Percentiles rank a stretch among this genome's conserved stretches.
Evolutionary conservation across 2,888 invertebrate genomes (phyloP).

Genomic region (Andrena trimmerana): DNA sequence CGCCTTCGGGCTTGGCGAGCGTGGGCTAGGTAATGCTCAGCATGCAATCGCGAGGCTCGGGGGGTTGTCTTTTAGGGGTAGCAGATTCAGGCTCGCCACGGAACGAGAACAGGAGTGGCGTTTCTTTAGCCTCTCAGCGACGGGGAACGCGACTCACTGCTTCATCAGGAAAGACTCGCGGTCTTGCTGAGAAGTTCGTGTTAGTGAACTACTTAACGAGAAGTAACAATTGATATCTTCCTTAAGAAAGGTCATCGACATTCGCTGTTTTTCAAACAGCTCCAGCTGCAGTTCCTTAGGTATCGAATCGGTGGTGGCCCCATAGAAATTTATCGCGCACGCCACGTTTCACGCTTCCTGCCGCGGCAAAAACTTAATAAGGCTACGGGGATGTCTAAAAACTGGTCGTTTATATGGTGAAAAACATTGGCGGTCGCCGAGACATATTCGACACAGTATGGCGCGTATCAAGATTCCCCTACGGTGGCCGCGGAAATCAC

Average conservation of each 20-base stretch:
- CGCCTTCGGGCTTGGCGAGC: constrained; percentile 1
- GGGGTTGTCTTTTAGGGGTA: not conserved
- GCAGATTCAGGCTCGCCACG: not conserved
- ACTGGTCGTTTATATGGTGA: constrained; percentile 39
- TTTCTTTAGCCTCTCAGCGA: not conserved
- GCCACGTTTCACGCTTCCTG: constrained; percentile 37
- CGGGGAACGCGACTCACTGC: too few species aligned
- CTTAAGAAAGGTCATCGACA: not conserved
- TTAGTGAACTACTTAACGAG: too few species aligned
- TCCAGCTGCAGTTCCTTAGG: not conserved
- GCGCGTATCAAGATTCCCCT: constrained; percentile 70
- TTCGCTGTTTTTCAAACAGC: not conserved
- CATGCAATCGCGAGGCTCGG: constrained; percentile 41
- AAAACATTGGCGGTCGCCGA: constrained; percentile 59
- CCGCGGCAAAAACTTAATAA: constrained; percentile 45
- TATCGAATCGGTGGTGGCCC: constrained; percentile 41
- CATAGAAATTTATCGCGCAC: constrained; percentile 55
- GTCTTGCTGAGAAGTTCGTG: too few species aligned
- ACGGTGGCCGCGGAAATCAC: constrained; percentile 74
- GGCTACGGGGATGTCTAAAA: constrained; percentile 19
- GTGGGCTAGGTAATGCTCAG: constrained; percentile 43
- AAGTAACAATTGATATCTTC: not conserved
- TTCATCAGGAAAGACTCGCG: too few species aligned
- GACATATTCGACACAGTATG: constrained; percentile 76
- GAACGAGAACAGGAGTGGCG: not conserved